Evolutionary conservation across 2,797 vertebrate genomes (phyloP), one percentile per base, ranked within the genome.

Genomic region (Sebastes hopkinsi): DNA sequence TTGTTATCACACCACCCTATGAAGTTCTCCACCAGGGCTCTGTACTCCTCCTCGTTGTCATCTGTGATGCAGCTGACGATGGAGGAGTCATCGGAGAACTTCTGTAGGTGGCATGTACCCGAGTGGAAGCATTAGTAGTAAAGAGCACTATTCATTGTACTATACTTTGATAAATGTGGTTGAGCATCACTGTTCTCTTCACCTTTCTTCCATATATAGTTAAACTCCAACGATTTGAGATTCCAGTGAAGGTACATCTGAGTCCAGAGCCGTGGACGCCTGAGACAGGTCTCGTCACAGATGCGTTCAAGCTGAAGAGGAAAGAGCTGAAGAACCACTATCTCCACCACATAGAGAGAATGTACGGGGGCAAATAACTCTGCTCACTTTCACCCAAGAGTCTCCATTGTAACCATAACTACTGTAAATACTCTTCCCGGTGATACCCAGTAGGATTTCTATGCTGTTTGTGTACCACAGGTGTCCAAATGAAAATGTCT

Each of bases 261-360:
- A 99, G 98, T 88, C 96, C 99, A 0, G 98, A 99, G n/a, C 97
- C 98, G 0, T 99, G 98, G 99, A 99, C 99, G 2, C 98, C 98
- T 0, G 99, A 99, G 94, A 99, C 98, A 0, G 99, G 99, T 36
- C 92, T 99, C 1, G 99, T 99, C 67, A 99, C 99, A 0, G 99
- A 99, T 3, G 98, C 99, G 1, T 99, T 99, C 94, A 99, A 99
- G 92, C 94, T 99, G 91, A 99, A 99, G 94, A 97, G 99, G 90
- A 99, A 97, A 92, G 98, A 99, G 90, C 94, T 99, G 87, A 99
- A 97, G 95, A 98, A 99, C 92, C 97, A 99, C 95, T 99, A 99
- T 96, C 95, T 98, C 83, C 96, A 96, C 0, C 97, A 99, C 92
- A 99, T 99, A 11, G 98, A 99, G 92, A 94, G 98, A 93, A 99